phyloP scores from a whole-genome alignment of 2,113 vertebrate genomes.

The Megaceryle torquata region DNA sequence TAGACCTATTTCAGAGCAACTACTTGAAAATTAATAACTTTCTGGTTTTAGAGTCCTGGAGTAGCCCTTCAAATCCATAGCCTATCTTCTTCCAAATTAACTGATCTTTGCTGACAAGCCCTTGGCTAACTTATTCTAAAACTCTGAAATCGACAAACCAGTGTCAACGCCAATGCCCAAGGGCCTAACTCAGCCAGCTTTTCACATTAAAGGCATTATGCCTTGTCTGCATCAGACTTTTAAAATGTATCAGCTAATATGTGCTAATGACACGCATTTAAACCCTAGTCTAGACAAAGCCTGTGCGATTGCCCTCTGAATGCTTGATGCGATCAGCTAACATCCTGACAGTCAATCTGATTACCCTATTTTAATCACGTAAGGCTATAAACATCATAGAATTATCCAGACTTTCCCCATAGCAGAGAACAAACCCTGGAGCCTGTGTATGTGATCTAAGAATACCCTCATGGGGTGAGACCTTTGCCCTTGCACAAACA shows the following conservation, averaged over 20 bases:
- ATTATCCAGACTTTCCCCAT: neutral
- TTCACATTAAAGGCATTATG: slow-evolving; percentile 37
- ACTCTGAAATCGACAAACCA: slow-evolving; percentile 11
- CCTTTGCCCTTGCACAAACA: neutral
- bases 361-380: neutral
- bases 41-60: neutral
- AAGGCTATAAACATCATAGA: neutral
- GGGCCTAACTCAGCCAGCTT: slow-evolving; percentile 37
- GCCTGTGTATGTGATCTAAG: neutral
- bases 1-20: neutral
- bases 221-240: slow-evolving; percentile 17
- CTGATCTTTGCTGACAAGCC: slow-evolving; percentile 25
- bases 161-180: neutral
- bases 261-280: slow-evolving; percentile 46
- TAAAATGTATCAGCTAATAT: slow-evolving; percentile 55
- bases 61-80: slow-evolving; percentile 36
- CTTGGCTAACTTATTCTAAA: slow-evolving; percentile 28
- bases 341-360: slow-evolving; percentile 25
- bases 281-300: slow-evolving; percentile 59
- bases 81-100: slow-evolving; percentile 13
- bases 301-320: slow-evolving; percentile 31
- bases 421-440: neutral
- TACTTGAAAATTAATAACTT: neutral
- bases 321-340: neutral
- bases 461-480: neutral